Evolutionary conservation across 2,888 invertebrate species (phyloP).

Genomic region (Hesperia comma): DNA sequence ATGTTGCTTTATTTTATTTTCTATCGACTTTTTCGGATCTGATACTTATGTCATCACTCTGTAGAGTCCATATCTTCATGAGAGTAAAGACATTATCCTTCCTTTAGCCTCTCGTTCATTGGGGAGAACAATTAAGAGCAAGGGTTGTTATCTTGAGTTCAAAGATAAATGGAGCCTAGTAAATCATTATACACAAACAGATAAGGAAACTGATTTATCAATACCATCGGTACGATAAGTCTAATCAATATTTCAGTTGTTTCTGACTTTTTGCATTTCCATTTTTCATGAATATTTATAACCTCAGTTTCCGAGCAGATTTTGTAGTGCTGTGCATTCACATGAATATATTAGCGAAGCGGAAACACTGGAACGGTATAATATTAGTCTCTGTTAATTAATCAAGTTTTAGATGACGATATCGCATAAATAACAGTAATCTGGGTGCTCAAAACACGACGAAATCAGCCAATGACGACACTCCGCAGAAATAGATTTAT

Average conservation of each 20-base stretch:
- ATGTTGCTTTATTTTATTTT: too few relatives aligned
- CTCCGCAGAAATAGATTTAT: conserved; percentile 29
- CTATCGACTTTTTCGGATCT: too few relatives aligned
- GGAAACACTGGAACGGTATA: neutral
- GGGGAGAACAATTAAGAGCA: too few relatives aligned
- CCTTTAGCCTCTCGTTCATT: too few relatives aligned
- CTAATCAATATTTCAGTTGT: neutral
- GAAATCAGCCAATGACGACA: conserved; percentile 16
- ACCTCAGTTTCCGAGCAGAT: neutral
- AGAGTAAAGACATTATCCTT: too few relatives aligned
- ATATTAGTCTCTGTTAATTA: conserved; percentile 2
- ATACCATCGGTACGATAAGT: neutral
- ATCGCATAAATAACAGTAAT: conserved; percentile 21
- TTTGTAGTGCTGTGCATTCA: neutral
- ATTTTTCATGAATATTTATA: conserved; percentile 7
- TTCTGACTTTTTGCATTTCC: neutral
- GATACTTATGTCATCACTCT: too few relatives aligned
- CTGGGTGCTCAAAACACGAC: conserved; percentile 15
- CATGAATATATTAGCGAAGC: conserved; percentile 5
- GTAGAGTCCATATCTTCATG: too few relatives aligned
- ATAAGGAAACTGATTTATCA: too few relatives aligned
- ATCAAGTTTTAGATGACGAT: conserved; percentile 19
- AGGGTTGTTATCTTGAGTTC: too few relatives aligned
- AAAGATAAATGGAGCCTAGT: too few relatives aligned
- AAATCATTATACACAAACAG: too few relatives aligned